Evolutionary conservation across 2,888 invertebrate species (phyloP).

Genomic region (Pammene aurita): DNA sequence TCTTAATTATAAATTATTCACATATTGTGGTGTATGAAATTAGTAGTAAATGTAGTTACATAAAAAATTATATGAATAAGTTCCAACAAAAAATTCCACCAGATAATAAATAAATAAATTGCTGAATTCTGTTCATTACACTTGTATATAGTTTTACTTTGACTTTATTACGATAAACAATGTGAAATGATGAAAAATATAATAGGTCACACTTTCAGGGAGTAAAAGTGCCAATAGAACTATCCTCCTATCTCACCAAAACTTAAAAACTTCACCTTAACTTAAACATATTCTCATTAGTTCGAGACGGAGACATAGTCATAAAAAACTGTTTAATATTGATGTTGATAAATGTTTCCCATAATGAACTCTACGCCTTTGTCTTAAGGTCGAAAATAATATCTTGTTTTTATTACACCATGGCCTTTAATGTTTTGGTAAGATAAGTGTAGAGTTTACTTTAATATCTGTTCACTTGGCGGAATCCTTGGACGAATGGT

Average conservation of each 20-base stretch:
- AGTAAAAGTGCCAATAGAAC: background rate
- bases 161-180: constrained; percentile 9
- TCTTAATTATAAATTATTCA: background rate
- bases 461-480: constrained; percentile 61
- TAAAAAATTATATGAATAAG: constrained; percentile 7
- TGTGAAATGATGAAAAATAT: too few species aligned
- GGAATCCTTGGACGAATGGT: constrained; percentile 80
- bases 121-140: constrained; percentile 16
- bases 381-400: background rate
- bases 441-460: constrained; percentile 10
- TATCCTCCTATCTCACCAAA: constrained; percentile 18
- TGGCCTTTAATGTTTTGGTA: constrained; percentile 1
- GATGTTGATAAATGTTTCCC: too few species aligned
- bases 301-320: background rate
- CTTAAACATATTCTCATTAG: background rate
- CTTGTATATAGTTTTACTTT: constrained; percentile 19
- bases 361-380: background rate
- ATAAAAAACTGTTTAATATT: background rate
- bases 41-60: too few species aligned
- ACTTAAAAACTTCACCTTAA: too few species aligned
- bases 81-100: constrained; percentile 9
- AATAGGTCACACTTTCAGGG: background rate
- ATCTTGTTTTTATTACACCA: background rate
- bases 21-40: background rate
- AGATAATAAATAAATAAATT: constrained; percentile 10